Evolutionary conservation across 37 sponge, comb jelly and placozoan genomes (phyloP), one percentile per base, ranked within the genome.

Genomic region (Ianthella basta): DNA sequence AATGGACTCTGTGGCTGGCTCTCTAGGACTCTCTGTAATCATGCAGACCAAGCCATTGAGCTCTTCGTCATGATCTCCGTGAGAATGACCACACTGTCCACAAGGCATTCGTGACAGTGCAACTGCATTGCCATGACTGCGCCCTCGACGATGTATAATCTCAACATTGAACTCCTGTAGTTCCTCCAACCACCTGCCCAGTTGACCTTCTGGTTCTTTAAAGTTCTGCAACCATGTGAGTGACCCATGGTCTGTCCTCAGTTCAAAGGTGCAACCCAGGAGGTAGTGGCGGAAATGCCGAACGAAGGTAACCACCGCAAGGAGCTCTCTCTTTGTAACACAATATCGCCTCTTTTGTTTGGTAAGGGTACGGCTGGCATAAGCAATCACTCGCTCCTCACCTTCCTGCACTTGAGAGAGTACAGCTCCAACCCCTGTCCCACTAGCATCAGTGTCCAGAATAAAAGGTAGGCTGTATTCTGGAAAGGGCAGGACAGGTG

Each of bases 31-130:
- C 27, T 10, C 5, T 27, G 2, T 10, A 13, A 29, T 10, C 65
- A 63, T 27, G 27, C 27, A 63, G 27, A 30, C 24, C 12, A 10
- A 63, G 24, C 13, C 27, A 55, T 21, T 55, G 80, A 20, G 54
- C 33, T 64, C 24, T 35, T 39, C 23, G 12, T 40, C 38, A 10
- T 6, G 80, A 57, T 15, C 21, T 32, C 33, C 54, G 8, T 29
- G 24, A 24, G 24, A 5, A 5, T 10, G 30, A 12, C 85, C 85
- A 84, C 85, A 84, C 57, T 84, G 74, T 23, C 34, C 39, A 53
- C 85, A 84, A 32, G 87, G 87, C 64, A 55, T 33, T 53, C 80
- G n/a, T n/a, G n/a, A n/a, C n/a, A n/a, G n/a, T n/a, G n/a, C n/a
- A n/a, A n/a, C n/a, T n/a, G n/a, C n/a, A n/a, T n/a, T n/a, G n/a